Percentiles rank a stretch among this genome's conserved stretches.
Conservation (phyloP, 2,113 vertebrate genomes). For the Megalops atlanticus region DNA sequence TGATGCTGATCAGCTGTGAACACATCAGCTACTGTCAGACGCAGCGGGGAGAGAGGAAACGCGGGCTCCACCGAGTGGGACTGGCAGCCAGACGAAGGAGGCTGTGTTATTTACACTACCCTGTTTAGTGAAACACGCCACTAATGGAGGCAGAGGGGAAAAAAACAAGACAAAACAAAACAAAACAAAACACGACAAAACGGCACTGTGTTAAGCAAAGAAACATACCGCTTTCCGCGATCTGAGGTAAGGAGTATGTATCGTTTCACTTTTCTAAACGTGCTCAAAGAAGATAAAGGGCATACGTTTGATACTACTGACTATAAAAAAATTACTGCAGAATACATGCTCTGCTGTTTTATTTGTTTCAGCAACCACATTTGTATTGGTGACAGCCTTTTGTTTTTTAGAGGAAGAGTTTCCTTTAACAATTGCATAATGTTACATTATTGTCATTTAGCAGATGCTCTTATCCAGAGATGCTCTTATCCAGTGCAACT, state of each 20-base stretch:
- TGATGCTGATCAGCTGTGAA: conserved; percentile 58
- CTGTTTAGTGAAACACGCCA: not conserved
- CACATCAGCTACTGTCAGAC: conserved; percentile 25
- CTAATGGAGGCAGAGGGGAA: not conserved
- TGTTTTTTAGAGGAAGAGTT: too few relatives aligned
- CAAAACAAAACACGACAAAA: not conserved
- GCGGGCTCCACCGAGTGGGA: not conserved
- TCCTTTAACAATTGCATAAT: too few relatives aligned
- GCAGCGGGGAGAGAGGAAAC: not conserved
- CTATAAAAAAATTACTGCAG: not conserved
- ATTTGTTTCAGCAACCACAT: too few relatives aligned
- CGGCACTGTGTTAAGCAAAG: not conserved
- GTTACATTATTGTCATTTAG: too few relatives aligned
- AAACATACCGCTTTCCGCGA: not conserved
- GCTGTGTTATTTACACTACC: not conserved
- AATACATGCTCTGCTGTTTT: too few relatives aligned
- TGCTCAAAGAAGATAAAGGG: not conserved
- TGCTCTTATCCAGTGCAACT: too few relatives aligned
- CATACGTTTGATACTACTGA: not conserved
- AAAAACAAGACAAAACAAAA: not conserved
- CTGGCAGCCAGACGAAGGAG: not conserved
- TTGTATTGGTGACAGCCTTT: too few relatives aligned
- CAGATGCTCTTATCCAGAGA: too few relatives aligned
- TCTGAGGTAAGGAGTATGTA: not conserved
- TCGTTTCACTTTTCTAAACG: not conserved